A percentile compares a stretch with the other conserved stretches of the same genome.
phyloP scores from a whole-genome alignment of 1,140 invertebrate genomes.

The Drosophila ananassae region DNA sequence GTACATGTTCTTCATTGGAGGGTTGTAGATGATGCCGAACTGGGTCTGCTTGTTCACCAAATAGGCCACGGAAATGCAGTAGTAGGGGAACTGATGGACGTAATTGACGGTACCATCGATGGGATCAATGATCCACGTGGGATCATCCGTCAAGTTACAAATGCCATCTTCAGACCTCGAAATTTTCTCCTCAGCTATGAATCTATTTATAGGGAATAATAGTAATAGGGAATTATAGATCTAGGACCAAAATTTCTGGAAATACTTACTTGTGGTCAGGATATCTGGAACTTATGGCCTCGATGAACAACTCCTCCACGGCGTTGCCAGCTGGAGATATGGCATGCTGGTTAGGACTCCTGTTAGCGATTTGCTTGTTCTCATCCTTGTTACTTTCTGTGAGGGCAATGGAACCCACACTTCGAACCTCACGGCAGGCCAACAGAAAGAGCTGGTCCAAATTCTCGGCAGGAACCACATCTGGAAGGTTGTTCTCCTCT shows the following conservation, averaged over 20 bases:
- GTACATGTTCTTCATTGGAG: constrained; percentile 89
- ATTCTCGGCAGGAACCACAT: background rate
- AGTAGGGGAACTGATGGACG: constrained; percentile 92
- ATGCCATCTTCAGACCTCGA: constrained; percentile 85
- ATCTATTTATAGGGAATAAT: constrained; percentile 86
- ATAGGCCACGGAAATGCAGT: constrained; percentile 91
- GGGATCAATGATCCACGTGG: constrained; percentile 98
- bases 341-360: constrained; percentile 15
- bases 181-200: constrained; percentile 97
- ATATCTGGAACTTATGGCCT: constrained; percentile 38
- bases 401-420: constrained; percentile 33
- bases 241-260: too few relatives aligned
- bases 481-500: background rate
- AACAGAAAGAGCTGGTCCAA: constrained; percentile 33
- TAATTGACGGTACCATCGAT: constrained; percentile 96
- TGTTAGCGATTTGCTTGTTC: constrained; percentile 29
- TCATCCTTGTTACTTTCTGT: background rate
- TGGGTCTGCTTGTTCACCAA: constrained; percentile 88
- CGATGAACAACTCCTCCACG: constrained; percentile 46
- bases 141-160: constrained; percentile 91
- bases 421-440: constrained; percentile 23
- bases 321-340: constrained; percentile 27
- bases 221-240: too few relatives aligned
- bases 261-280: constrained; percentile 54
- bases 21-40: constrained; percentile 95